Evolutionary conservation across 2,888 invertebrate genomes (phyloP).

Genomic region (Buathra laborator): DNA sequence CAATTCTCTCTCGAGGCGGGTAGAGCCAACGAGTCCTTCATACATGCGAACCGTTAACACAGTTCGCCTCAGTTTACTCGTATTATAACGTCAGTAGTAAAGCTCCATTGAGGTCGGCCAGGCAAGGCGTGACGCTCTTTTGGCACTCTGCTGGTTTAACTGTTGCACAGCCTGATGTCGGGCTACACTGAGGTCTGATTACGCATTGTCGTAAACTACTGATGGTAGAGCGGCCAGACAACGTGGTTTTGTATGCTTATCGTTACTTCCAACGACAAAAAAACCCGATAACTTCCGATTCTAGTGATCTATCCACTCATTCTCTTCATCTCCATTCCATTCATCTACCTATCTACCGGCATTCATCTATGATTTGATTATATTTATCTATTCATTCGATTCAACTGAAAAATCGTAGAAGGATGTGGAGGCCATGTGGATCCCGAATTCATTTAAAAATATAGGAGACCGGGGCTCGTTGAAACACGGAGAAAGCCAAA

Average conservation of each 20-base stretch:
- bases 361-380: too few relatives aligned
- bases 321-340: too few relatives aligned
- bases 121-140: conserved; percentile 1
- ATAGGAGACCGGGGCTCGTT: too few relatives aligned
- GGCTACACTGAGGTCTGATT: not conserved
- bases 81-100: conserved; percentile 39
- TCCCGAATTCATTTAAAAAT: too few relatives aligned
- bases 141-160: not conserved
- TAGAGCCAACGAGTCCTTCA: conserved; percentile 1
- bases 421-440: too few relatives aligned
- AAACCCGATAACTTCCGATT: too few relatives aligned
- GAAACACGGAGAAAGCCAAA: too few relatives aligned
- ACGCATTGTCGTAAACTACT: not conserved
- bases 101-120: conserved; percentile 37
- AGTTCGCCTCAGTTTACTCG: not conserved
- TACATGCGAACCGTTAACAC: conserved; percentile 13
- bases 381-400: too few relatives aligned
- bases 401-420: too few relatives aligned
- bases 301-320: too few relatives aligned
- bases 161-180: not conserved
- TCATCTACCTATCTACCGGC: too few relatives aligned
- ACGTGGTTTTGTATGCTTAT: not conserved
- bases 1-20: not conserved
- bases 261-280: too few relatives aligned
- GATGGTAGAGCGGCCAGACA: not conserved